A percentile compares a stretch with the other conserved stretches of the same genome.
phyloP scores from a whole-genome alignment of 1,140 invertebrate species.

The Sycophila sp. region DNA sequence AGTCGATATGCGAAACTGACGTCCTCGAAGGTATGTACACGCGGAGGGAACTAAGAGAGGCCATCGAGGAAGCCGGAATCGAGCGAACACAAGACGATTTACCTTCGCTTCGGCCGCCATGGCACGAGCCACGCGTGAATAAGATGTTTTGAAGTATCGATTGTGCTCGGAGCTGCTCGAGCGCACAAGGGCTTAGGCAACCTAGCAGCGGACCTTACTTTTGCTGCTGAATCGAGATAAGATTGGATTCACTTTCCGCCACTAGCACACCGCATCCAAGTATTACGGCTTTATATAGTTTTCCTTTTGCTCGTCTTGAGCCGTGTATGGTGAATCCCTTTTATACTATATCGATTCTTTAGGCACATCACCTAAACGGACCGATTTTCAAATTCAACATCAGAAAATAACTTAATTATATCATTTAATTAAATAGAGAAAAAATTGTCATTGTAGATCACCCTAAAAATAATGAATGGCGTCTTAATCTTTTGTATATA shows the following conservation, averaged over 20 bases:
- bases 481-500: no score
- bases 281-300: slow-evolving; percentile 3
- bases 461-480: no score
- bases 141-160: slow-evolving; percentile 33
- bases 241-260: not conserved
- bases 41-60: slow-evolving; percentile 4
- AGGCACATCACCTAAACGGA: no score
- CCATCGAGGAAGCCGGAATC: slow-evolving; percentile 40
- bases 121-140: slow-evolving; percentile 23
- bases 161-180: not conserved
- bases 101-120: not conserved
- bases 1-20: slow-evolving; percentile 5
- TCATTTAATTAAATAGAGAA: no score
- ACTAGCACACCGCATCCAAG: not conserved
- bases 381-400: no score
- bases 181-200: not conserved
- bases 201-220: not conserved
- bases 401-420: no score
- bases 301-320: no score
- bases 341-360: no score
- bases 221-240: slow-evolving; percentile 5
- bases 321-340: no score
- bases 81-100: not conserved
- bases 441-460: no score
- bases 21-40: slow-evolving; percentile 9